Percentiles rank a stretch among this genome's conserved stretches.
These are phyloP conservation scores for Nephila pilipes DNA, from an alignment of 1,140 invertebrate genomes.

Conservation along the genomic window DNA sequence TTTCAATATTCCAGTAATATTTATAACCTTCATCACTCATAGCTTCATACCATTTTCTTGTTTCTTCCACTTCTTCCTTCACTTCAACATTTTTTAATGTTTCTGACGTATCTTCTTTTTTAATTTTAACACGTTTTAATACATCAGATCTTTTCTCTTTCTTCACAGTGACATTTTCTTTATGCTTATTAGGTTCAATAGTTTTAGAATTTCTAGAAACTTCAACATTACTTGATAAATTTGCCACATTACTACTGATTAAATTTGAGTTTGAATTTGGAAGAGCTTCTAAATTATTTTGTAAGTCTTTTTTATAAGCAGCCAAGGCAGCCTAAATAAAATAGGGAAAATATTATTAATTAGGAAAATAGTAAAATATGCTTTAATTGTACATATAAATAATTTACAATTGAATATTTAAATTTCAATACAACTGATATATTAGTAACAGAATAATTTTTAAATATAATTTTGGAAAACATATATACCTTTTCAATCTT, in stretches of 20 bases:
- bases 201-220: not conserved
- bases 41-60: slow-evolving; percentile 77
- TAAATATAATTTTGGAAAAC: too few relatives aligned
- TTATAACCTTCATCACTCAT: slow-evolving; percentile 77
- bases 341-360: too few relatives aligned
- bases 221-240: slow-evolving; percentile 15
- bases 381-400: too few relatives aligned
- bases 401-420: slow-evolving; percentile 24
- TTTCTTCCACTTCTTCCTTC: slow-evolving; percentile 6
- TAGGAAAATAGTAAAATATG: too few relatives aligned
- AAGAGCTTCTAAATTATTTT: slow-evolving; percentile 42
- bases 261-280: slow-evolving; percentile 48
- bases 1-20: slow-evolving; percentile 78
- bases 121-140: not conserved
- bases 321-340: slow-evolving; percentile 42
- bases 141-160: slow-evolving; percentile 28
- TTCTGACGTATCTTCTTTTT: slow-evolving; percentile 2
- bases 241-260: not conserved
- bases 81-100: not conserved
- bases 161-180: not conserved
- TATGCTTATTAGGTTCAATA: not conserved
- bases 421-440: slow-evolving; percentile 62
- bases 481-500: slow-evolving; percentile 91
- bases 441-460: too few relatives aligned
- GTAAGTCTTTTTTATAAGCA: slow-evolving; percentile 73